These are phyloP conservation scores for Pogonomyrmex californicus DNA, from an alignment of 1,140 invertebrate genomes.

Conservation along the genomic window DNA sequence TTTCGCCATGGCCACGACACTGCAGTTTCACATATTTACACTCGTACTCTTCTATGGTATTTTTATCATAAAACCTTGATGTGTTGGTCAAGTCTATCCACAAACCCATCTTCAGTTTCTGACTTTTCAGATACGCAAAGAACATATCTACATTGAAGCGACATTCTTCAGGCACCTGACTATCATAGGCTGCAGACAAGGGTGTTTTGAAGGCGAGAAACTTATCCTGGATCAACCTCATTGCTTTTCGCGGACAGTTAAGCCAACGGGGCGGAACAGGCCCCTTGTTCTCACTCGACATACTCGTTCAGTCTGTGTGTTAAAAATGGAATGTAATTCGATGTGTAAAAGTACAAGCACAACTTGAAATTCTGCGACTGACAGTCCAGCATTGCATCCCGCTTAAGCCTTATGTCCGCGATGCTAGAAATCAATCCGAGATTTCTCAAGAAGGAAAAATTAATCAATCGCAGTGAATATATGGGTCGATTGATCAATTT, in stretches of 20 bases:
- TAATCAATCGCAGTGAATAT: too few relatives aligned
- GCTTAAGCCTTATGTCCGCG: not conserved
- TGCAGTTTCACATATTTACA: constrained; percentile 95
- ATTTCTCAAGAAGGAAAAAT: too few relatives aligned
- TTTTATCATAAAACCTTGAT: constrained; percentile 95
- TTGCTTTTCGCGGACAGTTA: constrained; percentile 95
- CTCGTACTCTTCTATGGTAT: constrained; percentile 91
- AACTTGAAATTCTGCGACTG: not conserved
- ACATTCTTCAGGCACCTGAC: constrained; percentile 92
- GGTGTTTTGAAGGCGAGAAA: constrained; percentile 98
- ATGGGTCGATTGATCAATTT: too few relatives aligned
- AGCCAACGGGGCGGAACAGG: constrained; percentile 96
- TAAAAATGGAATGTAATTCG: not conserved
- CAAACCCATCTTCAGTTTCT: constrained; percentile 95
- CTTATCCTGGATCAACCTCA: constrained; percentile 91
- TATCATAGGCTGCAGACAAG: constrained; percentile 92
- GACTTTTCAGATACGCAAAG: constrained; percentile 90
- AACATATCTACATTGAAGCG: constrained; percentile 95
- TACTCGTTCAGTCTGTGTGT: constrained; percentile 36
- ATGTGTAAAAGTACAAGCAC: not conserved
- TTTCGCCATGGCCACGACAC: constrained; percentile 95
- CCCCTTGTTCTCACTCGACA: constrained; percentile 83
- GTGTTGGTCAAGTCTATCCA: constrained; percentile 99
- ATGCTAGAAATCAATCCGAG: not conserved
- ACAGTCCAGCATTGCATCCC: constrained; percentile 1